Percentiles rank a stretch among this genome's conserved stretches.
These are phyloP conservation scores for Amphibalanus amphitrite DNA, from an alignment of 1,140 invertebrate species.

Conservation along the genomic window DNA sequence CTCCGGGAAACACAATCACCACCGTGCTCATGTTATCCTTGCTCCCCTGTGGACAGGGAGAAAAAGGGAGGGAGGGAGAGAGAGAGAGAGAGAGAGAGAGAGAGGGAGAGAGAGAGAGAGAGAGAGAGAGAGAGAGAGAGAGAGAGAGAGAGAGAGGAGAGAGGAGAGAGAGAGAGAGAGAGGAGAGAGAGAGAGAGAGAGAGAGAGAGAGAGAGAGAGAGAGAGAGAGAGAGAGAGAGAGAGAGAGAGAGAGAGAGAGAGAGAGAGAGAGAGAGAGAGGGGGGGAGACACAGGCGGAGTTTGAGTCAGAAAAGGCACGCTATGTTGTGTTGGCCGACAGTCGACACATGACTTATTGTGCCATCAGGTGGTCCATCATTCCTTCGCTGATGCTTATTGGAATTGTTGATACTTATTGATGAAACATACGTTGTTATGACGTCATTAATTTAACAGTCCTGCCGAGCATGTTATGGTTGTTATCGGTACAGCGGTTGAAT, in stretches of 20 bases:
- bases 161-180: conserved; percentile 8
- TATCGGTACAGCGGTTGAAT: no score
- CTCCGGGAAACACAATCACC: conserved; percentile 81
- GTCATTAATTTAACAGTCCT: no score
- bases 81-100: background rate
- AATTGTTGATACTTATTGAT: no score
- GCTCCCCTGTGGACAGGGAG: conserved; percentile 57
- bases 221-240: conserved; percentile 7
- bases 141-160: background rate
- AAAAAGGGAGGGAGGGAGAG: conserved; percentile 3
- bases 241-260: background rate
- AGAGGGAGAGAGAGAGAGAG: no score
- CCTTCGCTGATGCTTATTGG: no score
- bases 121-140: no score
- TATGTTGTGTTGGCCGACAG: no score
- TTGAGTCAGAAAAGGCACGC: no score
- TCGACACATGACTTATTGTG: no score
- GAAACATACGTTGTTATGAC: no score
- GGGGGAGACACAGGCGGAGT: background rate
- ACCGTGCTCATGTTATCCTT: conserved; percentile 99
- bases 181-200: conserved; percentile 7
- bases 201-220: conserved; percentile 4
- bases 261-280: conserved; percentile 4
- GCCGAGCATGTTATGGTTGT: no score
- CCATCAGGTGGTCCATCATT: no score